A percentile compares a stretch with the other conserved stretches of the same genome.
Conservation (phyloP, 2,113 vertebrate genomes). For the Spea bombifrons region DNA sequence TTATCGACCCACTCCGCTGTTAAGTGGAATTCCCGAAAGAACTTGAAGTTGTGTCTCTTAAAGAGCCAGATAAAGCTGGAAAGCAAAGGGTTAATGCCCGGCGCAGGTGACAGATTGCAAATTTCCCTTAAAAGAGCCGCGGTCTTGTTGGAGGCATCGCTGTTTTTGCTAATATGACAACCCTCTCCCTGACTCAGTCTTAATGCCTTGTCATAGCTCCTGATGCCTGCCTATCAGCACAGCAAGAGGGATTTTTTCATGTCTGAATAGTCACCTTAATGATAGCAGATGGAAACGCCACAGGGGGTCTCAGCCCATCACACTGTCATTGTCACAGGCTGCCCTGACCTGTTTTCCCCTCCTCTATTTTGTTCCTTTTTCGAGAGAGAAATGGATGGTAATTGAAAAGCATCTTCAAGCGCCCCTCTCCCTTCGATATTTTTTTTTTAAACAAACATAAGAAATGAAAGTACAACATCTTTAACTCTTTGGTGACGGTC, state of each 20-base stretch:
- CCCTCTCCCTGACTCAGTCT: conserved; percentile 66
- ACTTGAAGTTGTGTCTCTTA: neutral
- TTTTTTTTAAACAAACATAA: conserved; percentile 42
- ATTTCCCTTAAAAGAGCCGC: conserved; percentile 64
- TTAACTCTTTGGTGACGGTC: conserved; percentile 5
- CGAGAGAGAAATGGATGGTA: conserved; percentile 82
- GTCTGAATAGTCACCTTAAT: conserved; percentile 92
- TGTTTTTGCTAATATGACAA: conserved; percentile 67
- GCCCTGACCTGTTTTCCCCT: conserved; percentile 80
- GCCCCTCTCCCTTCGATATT: conserved; percentile 2
- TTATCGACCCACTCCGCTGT: neutral
- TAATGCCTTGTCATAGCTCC: conserved; percentile 82
- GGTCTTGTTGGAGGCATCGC: conserved; percentile 58
- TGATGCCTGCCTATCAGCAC: conserved; percentile 86
- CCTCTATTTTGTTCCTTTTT: conserved; percentile 76
- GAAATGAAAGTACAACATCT: conserved; percentile 23
- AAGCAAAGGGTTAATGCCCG: conserved; percentile 23
- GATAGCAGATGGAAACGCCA: conserved; percentile 88
- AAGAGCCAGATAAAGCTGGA: neutral
- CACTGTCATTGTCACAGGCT: conserved; percentile 79
- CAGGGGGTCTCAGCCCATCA: conserved; percentile 78
- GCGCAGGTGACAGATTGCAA: conserved; percentile 45
- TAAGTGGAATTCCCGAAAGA: neutral
- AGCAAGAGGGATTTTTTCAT: conserved; percentile 85
- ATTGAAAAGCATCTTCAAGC: conserved; percentile 84